Base-by-base conservation (phyloP, 2,797 vertebrate genomes). In the Mus caroli region DNA sequence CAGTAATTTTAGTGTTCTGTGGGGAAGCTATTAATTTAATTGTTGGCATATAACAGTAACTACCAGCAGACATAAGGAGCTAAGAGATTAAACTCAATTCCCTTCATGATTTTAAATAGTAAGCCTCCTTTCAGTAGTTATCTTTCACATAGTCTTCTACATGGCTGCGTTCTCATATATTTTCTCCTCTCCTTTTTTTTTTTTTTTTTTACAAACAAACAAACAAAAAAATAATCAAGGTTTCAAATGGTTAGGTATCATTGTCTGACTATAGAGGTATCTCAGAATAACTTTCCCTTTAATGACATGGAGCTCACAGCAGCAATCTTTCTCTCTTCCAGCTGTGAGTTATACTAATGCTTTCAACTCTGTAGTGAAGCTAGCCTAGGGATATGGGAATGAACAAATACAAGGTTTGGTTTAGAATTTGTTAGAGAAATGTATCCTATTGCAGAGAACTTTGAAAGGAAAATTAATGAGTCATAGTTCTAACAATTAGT, bases 401-500 rank as follows among this genome's bases (percentile, higher is more conserved):
- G 69, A 92, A 90, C 43, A 62, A 77, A 69, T 94, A 89, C 0
- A 86, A 54, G 28, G 37, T 73, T 82, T 82, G 80, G 31, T 62
- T 92, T 60, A 86, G 92, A 88, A 46, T 64, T 78, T 90, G 75
- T 82, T 11, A 84, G 37, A 84, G 19, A 54, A 93, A 20, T 56
- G n/a, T 37, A 9, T 52, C 40, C 64, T 28, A 75, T 83, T 73
- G 3, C 79, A 80, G 86, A 91, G 69, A 91, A 79, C 73, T 93
- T 97, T 43, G 58, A 77, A 90, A 94, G 94, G 46, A 56, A 85
- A n/a, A 43, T 87, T 54, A 92, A 95, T 82, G 50, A 69, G 62
- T 40, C 40, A 6, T 37, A 75, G 54, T 94, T 90, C 67, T 84
- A 62, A 77, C 54, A 13, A 62, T 76, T 91, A 56, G 46, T 95